Base-by-base conservation (phyloP, 2,797 vertebrate species). In the Xerus rutilus region DNA sequence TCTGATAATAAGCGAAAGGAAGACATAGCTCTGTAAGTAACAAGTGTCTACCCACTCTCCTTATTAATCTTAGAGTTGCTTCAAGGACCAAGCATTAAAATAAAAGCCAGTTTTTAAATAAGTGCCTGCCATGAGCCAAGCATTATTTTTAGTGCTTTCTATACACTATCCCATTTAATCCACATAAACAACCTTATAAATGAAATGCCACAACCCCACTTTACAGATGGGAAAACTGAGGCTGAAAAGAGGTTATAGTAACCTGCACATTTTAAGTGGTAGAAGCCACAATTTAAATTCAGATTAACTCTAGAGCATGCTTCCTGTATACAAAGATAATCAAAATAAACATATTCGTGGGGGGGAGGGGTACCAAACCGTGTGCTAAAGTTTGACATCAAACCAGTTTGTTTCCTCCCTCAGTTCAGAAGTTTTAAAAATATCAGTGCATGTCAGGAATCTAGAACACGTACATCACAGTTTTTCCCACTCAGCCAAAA, bases 141-240 rank as follows among this genome's bases (percentile, higher is more conserved):
- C 70, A 93, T 25, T 83, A 23, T 77, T 83, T 86, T 88, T 94
- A 87, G 67, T 84, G 62, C 49, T 87, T 96, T 95, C 82, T 82
- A 92, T 25, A n/a, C 47, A 95, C 0, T 92, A 74, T 11, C 62
- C 54, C 76, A 94, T 47, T 77, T 94, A 96, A 94, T 77, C 64
- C 43, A 25, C 25, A 30, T 11, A 90, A 93, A 39, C 54, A 35
- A 90, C 20, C n/a, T 72, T 70, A 89, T 39, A 77, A 85, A 91
- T 73, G 20, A 83, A 96, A 93, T 69, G 43, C 18, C 65, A 83
- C 52, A 86, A 86, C 7, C 20, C 57, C 91, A 91, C 49, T 96
- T 81, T 83, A 94, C 21, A 86, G 78, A 94, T 20, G 93, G 49
- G 30, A 96, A 96, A 93, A 76, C 45, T 86, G 35, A 64, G 25